Evolutionary conservation across 2,888 invertebrate species (phyloP).

Genomic region (Cephonodes hylas): DNA sequence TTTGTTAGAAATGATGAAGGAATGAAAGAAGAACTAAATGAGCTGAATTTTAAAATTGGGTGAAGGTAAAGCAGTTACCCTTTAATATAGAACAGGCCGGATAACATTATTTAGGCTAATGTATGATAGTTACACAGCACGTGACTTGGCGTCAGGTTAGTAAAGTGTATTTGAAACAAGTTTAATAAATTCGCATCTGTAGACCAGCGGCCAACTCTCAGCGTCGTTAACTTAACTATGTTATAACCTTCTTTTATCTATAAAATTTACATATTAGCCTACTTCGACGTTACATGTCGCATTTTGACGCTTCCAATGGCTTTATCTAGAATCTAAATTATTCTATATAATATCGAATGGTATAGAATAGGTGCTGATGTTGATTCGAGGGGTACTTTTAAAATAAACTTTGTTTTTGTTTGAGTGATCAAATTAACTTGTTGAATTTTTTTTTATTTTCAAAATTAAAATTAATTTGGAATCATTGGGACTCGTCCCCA

Average conservation of each 20-base stretch:
- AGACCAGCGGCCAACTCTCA: constrained; percentile 30
- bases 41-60: not conserved
- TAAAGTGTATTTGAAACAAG: constrained; percentile 22
- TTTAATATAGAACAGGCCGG: not conserved
- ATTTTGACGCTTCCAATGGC: constrained; percentile 58
- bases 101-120: not conserved
- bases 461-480: too few species aligned
- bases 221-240: constrained; percentile 54
- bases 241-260: constrained; percentile 66
- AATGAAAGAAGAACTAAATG: not conserved
- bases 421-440: too few species aligned
- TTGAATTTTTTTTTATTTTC: too few species aligned
- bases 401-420: constrained; percentile 16
- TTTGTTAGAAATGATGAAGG: not conserved
- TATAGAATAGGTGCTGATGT: constrained; percentile 31
- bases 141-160: constrained; percentile 17
- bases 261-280: constrained; percentile 60
- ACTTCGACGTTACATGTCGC: constrained; percentile 48
- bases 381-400: constrained; percentile 11
- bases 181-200: constrained; percentile 29
- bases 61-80: not conserved
- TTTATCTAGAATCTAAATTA: constrained; percentile 55
- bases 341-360: constrained; percentile 39
- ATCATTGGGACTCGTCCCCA: too few species aligned
- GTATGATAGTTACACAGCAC: not conserved